Conservation (phyloP, 2,888 invertebrate genomes). For the Drosophila diplacantha region DNA sequence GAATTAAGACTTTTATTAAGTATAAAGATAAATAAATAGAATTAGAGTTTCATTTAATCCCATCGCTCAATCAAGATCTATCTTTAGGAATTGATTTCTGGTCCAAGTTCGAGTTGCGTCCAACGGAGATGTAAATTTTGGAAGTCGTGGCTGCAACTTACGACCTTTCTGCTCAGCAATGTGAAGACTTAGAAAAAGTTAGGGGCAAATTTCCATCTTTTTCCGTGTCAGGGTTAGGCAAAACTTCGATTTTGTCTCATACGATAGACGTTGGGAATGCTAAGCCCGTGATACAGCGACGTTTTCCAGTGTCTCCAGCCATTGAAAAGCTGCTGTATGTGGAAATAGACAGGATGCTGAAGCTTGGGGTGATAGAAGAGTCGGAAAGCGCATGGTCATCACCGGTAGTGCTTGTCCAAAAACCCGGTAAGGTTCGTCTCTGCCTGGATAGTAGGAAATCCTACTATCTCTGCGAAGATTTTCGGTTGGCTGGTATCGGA, state of each 20-base stretch:
- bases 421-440: too few relatives aligned
- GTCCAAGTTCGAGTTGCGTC: not conserved
- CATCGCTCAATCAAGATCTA: not conserved
- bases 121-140: not conserved
- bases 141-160: not conserved
- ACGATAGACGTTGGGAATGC: not conserved
- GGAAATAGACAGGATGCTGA: too few relatives aligned
- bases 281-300: not conserved
- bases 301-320: not conserved
- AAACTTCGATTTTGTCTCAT: not conserved
- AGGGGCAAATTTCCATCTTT: not conserved
- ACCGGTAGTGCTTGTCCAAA: too few relatives aligned
- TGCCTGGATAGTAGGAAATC: too few relatives aligned
- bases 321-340: too few relatives aligned
- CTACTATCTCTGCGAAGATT: conserved; percentile 28
- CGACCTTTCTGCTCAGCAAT: not conserved
- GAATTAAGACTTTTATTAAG: not conserved
- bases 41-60: not conserved
- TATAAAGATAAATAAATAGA: not conserved
- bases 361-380: too few relatives aligned
- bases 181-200: not conserved
- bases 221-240: not conserved
- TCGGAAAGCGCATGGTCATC: too few relatives aligned
- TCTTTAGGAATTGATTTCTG: not conserved
- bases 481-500: conserved; percentile 32